Evolutionary conservation across 2,888 invertebrate species (phyloP).

Genomic region (Rhamnusium bicolor): DNA sequence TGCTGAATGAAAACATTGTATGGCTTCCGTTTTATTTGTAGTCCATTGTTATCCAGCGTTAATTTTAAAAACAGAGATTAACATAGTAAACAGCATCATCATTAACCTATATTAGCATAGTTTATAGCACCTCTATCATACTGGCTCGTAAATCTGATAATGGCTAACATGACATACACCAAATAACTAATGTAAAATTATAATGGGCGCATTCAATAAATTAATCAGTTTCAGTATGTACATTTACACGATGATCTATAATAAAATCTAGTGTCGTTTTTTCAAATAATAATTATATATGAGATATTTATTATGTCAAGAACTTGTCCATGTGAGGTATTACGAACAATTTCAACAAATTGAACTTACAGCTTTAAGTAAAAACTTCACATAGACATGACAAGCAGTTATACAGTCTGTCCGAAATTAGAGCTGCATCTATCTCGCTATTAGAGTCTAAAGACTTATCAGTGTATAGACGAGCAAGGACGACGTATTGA

Average conservation of each 20-base stretch:
- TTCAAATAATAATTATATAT: too few species aligned
- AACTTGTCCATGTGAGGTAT: too few species aligned
- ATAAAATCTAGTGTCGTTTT: neutral
- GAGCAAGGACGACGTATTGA: too few species aligned
- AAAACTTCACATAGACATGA: too few species aligned
- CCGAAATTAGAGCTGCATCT: too few species aligned
- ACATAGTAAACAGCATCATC: slow-evolving; percentile 10
- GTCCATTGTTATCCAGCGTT: neutral
- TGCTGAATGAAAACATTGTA: neutral
- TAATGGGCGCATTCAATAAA: neutral
- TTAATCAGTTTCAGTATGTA: neutral
- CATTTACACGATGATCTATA: neutral
- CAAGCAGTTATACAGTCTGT: too few species aligned
- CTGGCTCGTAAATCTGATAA: slow-evolving; percentile 4
- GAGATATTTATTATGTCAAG: too few species aligned
- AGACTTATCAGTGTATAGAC: too few species aligned
- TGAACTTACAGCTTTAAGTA: too few species aligned
- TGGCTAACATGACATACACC: slow-evolving; percentile 4
- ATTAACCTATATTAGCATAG: slow-evolving; percentile 12
- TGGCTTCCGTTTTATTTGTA: neutral
- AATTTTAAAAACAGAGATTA: slow-evolving; percentile 13
- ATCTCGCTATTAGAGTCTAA: too few species aligned
- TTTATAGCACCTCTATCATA: slow-evolving; percentile 16
- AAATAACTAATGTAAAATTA: slow-evolving; percentile 3
- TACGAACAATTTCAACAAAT: too few species aligned